Conservation (phyloP, 2,113 vertebrate species). For the Zosterops hypoxanthus region DNA sequence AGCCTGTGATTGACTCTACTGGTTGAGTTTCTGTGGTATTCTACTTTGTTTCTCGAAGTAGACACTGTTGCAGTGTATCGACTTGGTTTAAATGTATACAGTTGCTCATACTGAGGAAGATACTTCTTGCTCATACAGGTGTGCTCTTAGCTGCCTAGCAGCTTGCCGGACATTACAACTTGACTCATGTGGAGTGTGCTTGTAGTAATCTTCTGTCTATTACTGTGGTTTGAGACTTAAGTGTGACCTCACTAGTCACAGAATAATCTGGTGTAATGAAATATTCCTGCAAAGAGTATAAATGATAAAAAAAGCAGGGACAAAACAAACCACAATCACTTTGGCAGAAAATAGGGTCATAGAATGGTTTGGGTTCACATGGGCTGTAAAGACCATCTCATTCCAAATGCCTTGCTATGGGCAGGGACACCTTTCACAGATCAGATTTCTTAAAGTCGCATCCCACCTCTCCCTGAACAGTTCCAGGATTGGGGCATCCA, state of each 20-base stretch:
- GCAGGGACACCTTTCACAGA: background rate
- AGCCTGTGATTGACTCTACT: background rate
- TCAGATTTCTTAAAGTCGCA: background rate
- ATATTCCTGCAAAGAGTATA: background rate
- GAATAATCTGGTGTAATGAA: background rate
- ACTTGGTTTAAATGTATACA: background rate
- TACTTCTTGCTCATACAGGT: background rate
- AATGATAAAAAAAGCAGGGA: background rate
- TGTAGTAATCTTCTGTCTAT: background rate
- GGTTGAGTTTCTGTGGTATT: background rate
- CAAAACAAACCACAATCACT: background rate
- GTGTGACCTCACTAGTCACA: background rate
- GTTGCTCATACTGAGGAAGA: background rate
- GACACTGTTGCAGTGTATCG: background rate
- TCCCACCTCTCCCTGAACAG: background rate
- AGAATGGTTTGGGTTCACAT: accelerated
- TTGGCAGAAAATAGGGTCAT: background rate
- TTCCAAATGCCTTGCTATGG: background rate
- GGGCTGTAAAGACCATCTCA: accelerated
- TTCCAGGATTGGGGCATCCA: background rate
- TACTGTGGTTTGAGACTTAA: background rate
- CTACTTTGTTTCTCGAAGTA: background rate
- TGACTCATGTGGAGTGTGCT: background rate
- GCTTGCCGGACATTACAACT: accelerated
- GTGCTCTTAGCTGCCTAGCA: background rate